Evolutionary conservation across 1,140 invertebrate genomes (phyloP), one percentile per base, ranked within the genome.

Genomic region (Drosophila suzukii): DNA sequence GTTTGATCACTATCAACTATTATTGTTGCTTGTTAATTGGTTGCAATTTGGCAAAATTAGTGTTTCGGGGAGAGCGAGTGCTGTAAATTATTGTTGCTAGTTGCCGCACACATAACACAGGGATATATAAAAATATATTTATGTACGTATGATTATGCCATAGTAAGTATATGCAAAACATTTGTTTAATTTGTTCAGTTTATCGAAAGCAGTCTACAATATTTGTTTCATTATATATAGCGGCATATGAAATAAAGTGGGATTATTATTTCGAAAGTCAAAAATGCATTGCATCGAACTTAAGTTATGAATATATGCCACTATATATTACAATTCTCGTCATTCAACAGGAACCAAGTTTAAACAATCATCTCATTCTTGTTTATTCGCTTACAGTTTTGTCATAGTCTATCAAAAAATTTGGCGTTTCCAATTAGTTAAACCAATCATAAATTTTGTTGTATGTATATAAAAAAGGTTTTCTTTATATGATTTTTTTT

Each of bases 271-370:
- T 43, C 5, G 39, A 57, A 57, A 46, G 32, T n/a, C 5, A 24
- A 15, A 30, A 41, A 59, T 36, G 17, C 46, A 49, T 17, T 30
- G 17, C 20, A 50, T 34, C 7, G 30, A 50, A 50, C n/a, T 13
- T 4, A 46, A 12, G 20, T 13, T 15, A 11, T 12, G 38, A 34
- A 32, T 50, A 17, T 70, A 70, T 70, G 56, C 62, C 43, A 41
- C 54, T 67, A 67, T 59, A 63, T 61, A 62, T 65, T 70, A 70
- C 65, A 61, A 86, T 68, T 85, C 62, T 85, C 36, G 20, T 86
- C 78, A 54, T 46, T 63, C 62, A 88, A 82, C 66, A 88, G 82
- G 82, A 86, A 86, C 82, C 70, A 79, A 86, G 63, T 86, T 77
- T 71, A 72, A 78, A 82, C 49, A 62, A 65, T 68, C 50, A 38